Percentiles rank a stretch among this genome's conserved stretches.
Conservation (phyloP, 2,113 vertebrate species). For the Brachypteracias leptosomus region DNA sequence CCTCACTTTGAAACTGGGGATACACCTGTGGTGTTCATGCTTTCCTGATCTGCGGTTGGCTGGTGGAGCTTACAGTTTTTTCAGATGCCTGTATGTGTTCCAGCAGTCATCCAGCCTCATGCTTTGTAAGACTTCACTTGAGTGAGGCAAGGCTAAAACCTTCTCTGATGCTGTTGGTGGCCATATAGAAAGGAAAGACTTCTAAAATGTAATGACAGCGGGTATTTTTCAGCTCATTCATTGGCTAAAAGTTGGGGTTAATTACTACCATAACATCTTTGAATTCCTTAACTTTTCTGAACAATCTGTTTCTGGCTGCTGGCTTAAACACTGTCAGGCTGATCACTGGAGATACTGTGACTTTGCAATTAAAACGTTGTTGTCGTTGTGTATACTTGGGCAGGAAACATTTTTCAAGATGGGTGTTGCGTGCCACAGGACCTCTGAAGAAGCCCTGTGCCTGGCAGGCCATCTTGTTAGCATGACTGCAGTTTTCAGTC, state of each 20-base stretch:
- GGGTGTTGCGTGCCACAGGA: not conserved
- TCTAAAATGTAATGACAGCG: not conserved
- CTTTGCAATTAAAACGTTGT: not conserved
- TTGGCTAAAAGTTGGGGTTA: not conserved
- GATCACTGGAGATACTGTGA: not conserved
- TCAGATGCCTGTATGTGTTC: not conserved
- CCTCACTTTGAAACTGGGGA: not conserved
- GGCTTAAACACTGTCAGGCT: not conserved
- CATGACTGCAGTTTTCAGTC: not conserved
- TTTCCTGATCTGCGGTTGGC: not conserved
- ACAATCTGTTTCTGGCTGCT: not conserved
- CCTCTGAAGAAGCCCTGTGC: not conserved
- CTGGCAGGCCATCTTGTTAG: not conserved
- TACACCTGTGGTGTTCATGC: not conserved
- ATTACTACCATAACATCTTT: not conserved
- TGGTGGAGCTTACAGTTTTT: not conserved
- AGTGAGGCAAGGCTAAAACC: not conserved
- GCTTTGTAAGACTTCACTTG: not conserved
- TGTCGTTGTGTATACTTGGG: not conserved
- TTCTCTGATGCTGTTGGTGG: not conserved
- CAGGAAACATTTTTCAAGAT: not conserved
- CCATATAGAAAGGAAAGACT: not conserved
- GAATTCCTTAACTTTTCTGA: not conserved
- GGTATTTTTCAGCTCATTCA: not conserved
- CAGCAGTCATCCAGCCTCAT: not conserved